Conservation (phyloP, 2,888 invertebrate species). For the Microplitis deprimator region DNA sequence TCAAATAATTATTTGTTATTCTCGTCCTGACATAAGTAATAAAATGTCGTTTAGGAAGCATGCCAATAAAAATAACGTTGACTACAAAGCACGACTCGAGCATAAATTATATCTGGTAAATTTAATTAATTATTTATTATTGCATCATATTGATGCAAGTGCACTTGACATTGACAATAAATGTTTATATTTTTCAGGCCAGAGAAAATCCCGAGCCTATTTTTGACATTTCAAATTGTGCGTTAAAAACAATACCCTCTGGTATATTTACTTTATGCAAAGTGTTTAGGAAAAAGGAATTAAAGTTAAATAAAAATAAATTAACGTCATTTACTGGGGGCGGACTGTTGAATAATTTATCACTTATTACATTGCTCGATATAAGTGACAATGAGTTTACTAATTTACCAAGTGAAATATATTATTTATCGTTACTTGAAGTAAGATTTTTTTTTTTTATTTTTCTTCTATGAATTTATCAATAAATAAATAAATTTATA, state of each 20-base stretch:
- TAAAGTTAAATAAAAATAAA: constrained; percentile 79
- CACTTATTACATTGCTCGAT: constrained; percentile 78
- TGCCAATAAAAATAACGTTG: constrained; percentile 67
- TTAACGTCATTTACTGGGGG: constrained; percentile 80
- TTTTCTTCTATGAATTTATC: background rate
- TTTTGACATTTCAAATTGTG: constrained; percentile 87
- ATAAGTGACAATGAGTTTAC: constrained; percentile 79
- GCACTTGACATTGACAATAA: constrained; percentile 23
- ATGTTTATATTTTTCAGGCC: constrained; percentile 72
- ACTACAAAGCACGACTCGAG: constrained; percentile 76
- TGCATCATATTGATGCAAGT: background rate
- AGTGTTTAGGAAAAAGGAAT: constrained; percentile 83
- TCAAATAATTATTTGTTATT: constrained; percentile 41
- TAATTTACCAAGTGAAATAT: constrained; percentile 78
- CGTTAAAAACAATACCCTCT: constrained; percentile 80
- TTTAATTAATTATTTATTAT: constrained; percentile 10
- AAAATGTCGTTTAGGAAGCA: constrained; percentile 65
- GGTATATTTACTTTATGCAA: constrained; percentile 86
- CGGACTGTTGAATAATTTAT: constrained; percentile 81
- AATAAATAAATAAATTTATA: background rate
- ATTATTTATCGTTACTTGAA: constrained; percentile 78
- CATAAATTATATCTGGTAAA: constrained; percentile 76
- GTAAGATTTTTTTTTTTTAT: constrained; percentile 65
- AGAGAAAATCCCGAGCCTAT: constrained; percentile 85
- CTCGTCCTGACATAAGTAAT: constrained; percentile 59